Evolutionary conservation across 1,140 invertebrate genomes (phyloP), one percentile per base, ranked within the genome.

Genomic region (Tetramorium alpestre): DNA sequence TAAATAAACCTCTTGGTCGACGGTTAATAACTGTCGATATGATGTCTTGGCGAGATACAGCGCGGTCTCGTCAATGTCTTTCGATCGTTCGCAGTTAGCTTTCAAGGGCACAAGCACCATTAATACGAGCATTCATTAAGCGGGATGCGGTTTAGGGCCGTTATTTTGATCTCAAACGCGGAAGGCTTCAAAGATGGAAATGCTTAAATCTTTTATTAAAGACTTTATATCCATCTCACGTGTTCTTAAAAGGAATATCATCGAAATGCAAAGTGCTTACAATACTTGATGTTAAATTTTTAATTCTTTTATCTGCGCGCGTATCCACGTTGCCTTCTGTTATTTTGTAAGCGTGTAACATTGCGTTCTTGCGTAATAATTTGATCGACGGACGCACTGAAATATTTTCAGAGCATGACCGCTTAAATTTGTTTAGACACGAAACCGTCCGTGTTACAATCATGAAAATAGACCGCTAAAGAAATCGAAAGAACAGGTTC

Each of bases 21-120:
- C 41, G 22, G 67, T 67, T 81, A 81, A 72, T 82, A 82, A 73
- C 67, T 82, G 69, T 84, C 80, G 69, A 84, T 84, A 84, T 28
- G 69, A 84, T 84, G 54, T 73, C 54, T 75, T 47, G 41, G 13
- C 22, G 16, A 81, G 65, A 72, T 75, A 44, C 54, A 47, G n/a
- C 47, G 44, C 7, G 22, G 8, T 72, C 33, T 58, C 8, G 13
- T 84, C 49, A 51, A 81, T 7, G 49, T 56, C 47, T 54, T 16
- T 70, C 28, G 3, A 28, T 47, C 41, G 69, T 5, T 18, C 33
- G 47, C n/a, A 2, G 22, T 25, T 33, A n/a, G 18, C 58, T 38
- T 73, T 84, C 69, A 84, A 8, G 67, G 69, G 10, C 41, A 82
- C 28, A 10, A 60, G 33, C 13, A 25, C 13, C 60, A 54, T 60